Evolutionary conservation across 1,140 invertebrate species (phyloP), one percentile per base, ranked within the genome.

Genomic region (Drosophila bipectinata): DNA sequence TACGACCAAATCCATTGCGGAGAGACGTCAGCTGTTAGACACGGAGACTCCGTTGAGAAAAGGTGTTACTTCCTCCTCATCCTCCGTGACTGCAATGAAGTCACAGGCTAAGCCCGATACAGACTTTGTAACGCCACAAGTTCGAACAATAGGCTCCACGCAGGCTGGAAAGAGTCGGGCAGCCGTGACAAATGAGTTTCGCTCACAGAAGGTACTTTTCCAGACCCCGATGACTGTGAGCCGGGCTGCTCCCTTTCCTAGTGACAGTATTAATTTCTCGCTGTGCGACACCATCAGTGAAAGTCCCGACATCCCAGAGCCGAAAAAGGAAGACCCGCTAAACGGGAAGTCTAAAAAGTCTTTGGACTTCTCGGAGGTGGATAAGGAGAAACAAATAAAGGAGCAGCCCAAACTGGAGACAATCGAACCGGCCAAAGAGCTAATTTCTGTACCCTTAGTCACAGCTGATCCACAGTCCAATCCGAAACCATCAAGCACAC

Each of bases 191-290:
- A 92, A 80, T 63, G 91, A 91, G 44, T 92, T 92, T 56, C 84
- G 89, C 21, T 79, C 90, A 0, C 91, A 92, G 26, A 92, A 92
- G 48, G 85, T 92, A 5, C 77, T 92, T 3, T 92, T 92, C 58
- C 87, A 90, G 49, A 92, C 91, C 5, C 91, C 91, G 3, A 90
- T 90, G 79, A 79, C 91, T 8, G 84, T 91, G 0, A 79, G 82
- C 26, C 88, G 88, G 1, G 67, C 64, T 3, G 75, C 79, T 4
- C 76, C 76, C 3, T 72, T 90, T 12, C 48, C 77, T 41, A 81
- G 75, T 18, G 77, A 90, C 26, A 92, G 83, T 47, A 60, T 90
- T n/a, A 78, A 62, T 4, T 74, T 91, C 32, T 91, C 89, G 3
- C 61, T 92, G 5, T 90, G 85, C 52, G 90, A 91, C 54, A 91